Evolutionary conservation across 92 coral and sea anemone genomes (phyloP).

Genomic region (Phenganax stokvisi): DNA sequence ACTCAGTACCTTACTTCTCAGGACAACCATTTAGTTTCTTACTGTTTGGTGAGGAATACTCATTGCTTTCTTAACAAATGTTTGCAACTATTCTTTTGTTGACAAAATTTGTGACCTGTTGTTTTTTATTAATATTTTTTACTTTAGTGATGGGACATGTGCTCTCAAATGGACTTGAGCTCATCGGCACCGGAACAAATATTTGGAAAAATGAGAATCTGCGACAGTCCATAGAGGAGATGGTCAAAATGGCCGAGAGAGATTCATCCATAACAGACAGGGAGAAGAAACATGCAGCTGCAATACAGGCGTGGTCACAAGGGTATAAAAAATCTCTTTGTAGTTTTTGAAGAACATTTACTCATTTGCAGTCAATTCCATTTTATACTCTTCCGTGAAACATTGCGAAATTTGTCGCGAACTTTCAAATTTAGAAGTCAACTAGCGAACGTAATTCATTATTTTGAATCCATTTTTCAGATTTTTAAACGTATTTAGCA

Average conservation of each 20-base stretch:
- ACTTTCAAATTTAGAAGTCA: too few species aligned
- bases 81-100: not conserved
- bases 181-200: conserved; percentile 55
- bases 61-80: too few species aligned
- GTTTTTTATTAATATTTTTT: not conserved
- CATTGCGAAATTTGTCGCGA: too few species aligned
- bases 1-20: too few species aligned
- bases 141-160: conserved; percentile 80
- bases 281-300: conserved; percentile 71
- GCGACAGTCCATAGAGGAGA: conserved; percentile 41
- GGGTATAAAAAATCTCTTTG: conserved; percentile 55
- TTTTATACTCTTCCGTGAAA: too few species aligned
- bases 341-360: too few species aligned
- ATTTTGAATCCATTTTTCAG: too few species aligned
- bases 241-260: conserved; percentile 57
- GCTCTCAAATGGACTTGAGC: conserved; percentile 61
- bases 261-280: conserved; percentile 55
- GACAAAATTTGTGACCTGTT: not conserved
- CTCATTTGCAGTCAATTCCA: too few species aligned
- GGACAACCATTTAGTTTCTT: too few species aligned
- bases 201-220: conserved; percentile 56
- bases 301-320: conserved; percentile 68
- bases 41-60: too few species aligned
- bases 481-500: too few species aligned
- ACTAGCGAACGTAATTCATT: too few species aligned